Evolutionary conservation across 2,888 invertebrate species (phyloP).

Genomic region (Drosophila yooni): DNA sequence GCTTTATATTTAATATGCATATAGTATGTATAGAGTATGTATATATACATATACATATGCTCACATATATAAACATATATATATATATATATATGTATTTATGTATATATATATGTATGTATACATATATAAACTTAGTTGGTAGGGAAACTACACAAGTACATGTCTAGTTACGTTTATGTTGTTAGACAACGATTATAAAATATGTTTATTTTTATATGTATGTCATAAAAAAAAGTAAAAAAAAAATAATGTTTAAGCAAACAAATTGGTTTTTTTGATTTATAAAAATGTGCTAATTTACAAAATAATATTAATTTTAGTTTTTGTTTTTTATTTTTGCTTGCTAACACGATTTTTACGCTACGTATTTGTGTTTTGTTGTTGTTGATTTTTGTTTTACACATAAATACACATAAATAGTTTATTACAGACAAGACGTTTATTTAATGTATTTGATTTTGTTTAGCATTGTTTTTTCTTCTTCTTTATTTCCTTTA

Average conservation of each 20-base stretch:
- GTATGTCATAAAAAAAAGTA: conserved; percentile 38
- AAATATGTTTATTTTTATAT: conserved; percentile 56
- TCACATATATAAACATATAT: conserved; percentile 4
- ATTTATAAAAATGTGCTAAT: conserved; percentile 73
- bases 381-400: conserved; percentile 52
- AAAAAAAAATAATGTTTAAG: conserved; percentile 35
- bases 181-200: conserved; percentile 81
- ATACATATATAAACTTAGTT: conserved; percentile 54
- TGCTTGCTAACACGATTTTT: conserved; percentile 54
- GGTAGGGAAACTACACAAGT: conserved; percentile 73
- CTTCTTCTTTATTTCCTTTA: conserved; percentile 28
- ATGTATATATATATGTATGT: conserved; percentile 2
- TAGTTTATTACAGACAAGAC: conserved; percentile 61
- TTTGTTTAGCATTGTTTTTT: conserved; percentile 32
- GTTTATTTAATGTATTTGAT: conserved; percentile 44
- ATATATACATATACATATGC: conserved; percentile 23
- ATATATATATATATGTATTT: conserved; percentile 8
- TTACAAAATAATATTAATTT: conserved; percentile 66
- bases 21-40: conserved; percentile 9
- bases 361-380: conserved; percentile 26
- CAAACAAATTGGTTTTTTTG: conserved; percentile 40
- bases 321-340: conserved; percentile 20
- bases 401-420: conserved; percentile 72
- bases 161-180: conserved; percentile 78
- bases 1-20: conserved; percentile 44